Conservation (phyloP, 2,888 invertebrate genomes). For the Strigamia transsilvanica region DNA sequence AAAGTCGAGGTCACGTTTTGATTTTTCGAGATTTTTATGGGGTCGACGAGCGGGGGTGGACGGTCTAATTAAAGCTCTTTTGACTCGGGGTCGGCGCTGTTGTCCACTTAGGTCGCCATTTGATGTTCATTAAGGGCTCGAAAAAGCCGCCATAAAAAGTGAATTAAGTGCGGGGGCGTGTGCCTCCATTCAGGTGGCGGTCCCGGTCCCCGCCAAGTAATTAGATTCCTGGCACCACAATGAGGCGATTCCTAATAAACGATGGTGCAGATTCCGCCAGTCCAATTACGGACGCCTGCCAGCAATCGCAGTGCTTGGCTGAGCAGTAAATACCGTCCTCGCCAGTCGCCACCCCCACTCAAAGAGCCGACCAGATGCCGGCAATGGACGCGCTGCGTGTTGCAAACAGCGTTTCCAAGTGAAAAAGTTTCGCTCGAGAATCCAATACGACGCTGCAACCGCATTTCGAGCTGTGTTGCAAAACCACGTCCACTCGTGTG, state of each 20-base stretch:
- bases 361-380: not conserved
- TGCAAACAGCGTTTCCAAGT: not conserved
- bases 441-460: not conserved
- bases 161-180: slow-evolving; percentile 50
- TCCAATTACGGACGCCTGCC: slow-evolving; percentile 31
- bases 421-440: not conserved
- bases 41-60: not conserved
- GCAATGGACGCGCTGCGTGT: not conserved
- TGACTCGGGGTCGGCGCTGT: slow-evolving; percentile 43
- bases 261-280: slow-evolving; percentile 46
- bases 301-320: slow-evolving; percentile 2
- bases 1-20: too few relatives aligned
- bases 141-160: slow-evolving; percentile 51
- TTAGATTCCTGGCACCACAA: slow-evolving; percentile 51
- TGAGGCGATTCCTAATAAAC: slow-evolving; percentile 53
- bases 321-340: slow-evolving; percentile 39
- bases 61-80: slow-evolving; percentile 41
- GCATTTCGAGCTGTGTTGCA: slow-evolving; percentile 13
- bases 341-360: not conserved
- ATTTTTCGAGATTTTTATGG: not conserved
- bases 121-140: slow-evolving; percentile 50
- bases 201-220: slow-evolving; percentile 40
- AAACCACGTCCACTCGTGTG: not conserved
- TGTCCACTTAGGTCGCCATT: slow-evolving; percentile 53
- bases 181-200: slow-evolving; percentile 50